Conservation (phyloP, 2,888 invertebrate genomes). For the Netelia fuscicornis region DNA sequence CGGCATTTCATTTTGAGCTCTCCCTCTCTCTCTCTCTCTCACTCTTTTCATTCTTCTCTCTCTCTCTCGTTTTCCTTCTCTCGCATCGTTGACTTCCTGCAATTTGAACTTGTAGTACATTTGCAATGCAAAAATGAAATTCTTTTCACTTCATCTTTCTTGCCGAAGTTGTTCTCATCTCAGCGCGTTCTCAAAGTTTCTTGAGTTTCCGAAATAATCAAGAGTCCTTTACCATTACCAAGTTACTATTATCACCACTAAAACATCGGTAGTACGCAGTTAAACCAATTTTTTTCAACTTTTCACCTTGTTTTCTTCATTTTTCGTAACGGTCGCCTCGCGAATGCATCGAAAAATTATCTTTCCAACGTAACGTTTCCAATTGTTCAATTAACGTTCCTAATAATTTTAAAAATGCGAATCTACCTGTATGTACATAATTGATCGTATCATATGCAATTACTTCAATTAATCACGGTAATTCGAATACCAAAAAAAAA, state of each 20-base stretch:
- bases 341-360: neutral
- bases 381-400: neutral
- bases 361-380: neutral
- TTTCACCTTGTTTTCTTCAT: slow-evolving; percentile 19
- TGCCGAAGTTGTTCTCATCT: neutral
- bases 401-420: neutral
- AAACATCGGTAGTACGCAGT: neutral
- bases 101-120: slow-evolving; percentile 71
- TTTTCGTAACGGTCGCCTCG: neutral
- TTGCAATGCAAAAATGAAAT: slow-evolving; percentile 72
- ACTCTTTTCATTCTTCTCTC: slow-evolving; percentile 10
- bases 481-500: slow-evolving; percentile 2
- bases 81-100: slow-evolving; percentile 65
- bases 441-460: neutral
- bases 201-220: neutral
- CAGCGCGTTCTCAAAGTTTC: slow-evolving; percentile 11
- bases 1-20: slow-evolving; percentile 70
- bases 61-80: slow-evolving; percentile 29
- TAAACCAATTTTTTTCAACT: slow-evolving; percentile 19
- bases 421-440: neutral
- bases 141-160: slow-evolving; percentile 46
- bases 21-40: slow-evolving; percentile 19
- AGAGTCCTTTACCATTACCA: neutral
- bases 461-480: neutral
- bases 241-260: no score